Evolutionary conservation across 2,113 vertebrate species (phyloP), one percentile per base, ranked within the genome.

Genomic region (Salvelinus alpinus): DNA sequence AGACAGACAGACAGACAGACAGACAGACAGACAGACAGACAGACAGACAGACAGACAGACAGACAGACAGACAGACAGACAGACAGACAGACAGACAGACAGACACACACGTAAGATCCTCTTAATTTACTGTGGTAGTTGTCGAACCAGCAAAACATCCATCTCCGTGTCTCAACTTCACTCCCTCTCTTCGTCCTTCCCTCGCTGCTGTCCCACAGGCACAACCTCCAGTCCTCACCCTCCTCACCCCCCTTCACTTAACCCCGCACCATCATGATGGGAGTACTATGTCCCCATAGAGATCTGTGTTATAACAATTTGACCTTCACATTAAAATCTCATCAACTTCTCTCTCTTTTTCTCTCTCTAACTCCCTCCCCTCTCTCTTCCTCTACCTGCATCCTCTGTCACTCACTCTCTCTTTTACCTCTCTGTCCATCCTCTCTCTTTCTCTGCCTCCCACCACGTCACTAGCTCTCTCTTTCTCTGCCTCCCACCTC

Each of bases 261-360:
- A 47, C 67, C 38, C 67, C n/a, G 77, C 83, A 79, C 69, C 81
- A 73, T 74, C 83, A 82, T 76, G 75, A 79, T 85, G 91, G 85
- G 84, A 90, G 81, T 65, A 65, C 82, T 78, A 84, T 83, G 80
- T 87, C 89, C 88, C 88, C 34, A 62, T 64, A 71, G 90, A 90
- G 89, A 87, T 88, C 80, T 81, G 72, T 86, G 78, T 88, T 87
- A 84, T 87, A 91, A 91, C 90, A 88, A 86, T 86, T 90, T 92
- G 91, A 92, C 91, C 91, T 92, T 91, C 89, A 90, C 86, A 89
- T 91, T 91, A 89, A 91, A 91, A 91, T 89, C 89, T 91, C 88
- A 91, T 92, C 90, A 91, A 80, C 82, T 86, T 85, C 70, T n/a
- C 70, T 38, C 73, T 74, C 68, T 82, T 73, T 78, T 73, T 76